These are phyloP conservation scores for Malthinus seriepunctatus DNA, from an alignment of 2,888 invertebrate genomes.

Conservation along the genomic window DNA sequence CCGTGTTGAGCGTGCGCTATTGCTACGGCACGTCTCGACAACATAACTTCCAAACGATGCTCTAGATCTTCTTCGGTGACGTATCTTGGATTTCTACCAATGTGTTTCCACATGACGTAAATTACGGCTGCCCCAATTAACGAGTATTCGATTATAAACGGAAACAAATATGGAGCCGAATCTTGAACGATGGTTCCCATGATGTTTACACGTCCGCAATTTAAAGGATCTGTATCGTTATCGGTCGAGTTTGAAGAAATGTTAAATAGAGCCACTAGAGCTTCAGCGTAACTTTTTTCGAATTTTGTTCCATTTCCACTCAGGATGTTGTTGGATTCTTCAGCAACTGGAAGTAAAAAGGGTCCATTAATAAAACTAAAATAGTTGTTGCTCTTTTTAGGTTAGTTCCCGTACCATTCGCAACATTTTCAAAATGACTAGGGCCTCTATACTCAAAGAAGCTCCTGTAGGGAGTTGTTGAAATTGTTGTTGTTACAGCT, in stretches of 20 bases:
- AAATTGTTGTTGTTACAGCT: constrained; percentile 34
- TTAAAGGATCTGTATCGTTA: constrained; percentile 56
- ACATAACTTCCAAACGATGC: constrained; percentile 85
- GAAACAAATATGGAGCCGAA: constrained; percentile 92
- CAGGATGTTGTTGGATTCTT: constrained; percentile 28
- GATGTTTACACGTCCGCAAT: constrained; percentile 82
- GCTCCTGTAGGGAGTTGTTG: constrained; percentile 40
- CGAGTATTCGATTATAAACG: constrained; percentile 95
- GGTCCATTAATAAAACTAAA: neutral
- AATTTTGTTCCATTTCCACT: constrained; percentile 46
- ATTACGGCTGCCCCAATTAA: constrained; percentile 93
- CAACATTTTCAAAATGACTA: constrained; percentile 48
- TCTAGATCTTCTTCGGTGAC: constrained; percentile 83
- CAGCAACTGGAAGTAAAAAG: constrained; percentile 28
- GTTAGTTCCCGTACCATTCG: constrained; percentile 41
- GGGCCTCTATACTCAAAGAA: constrained; percentile 53
- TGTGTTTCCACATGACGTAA: constrained; percentile 96
- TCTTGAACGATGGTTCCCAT: constrained; percentile 93
- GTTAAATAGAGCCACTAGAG: constrained; percentile 31
- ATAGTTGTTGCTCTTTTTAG: neutral
- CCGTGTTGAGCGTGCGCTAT: constrained; percentile 81
- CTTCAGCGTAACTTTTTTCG: constrained; percentile 48
- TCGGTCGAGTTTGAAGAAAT: constrained; percentile 46
- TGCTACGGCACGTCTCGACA: constrained; percentile 83
- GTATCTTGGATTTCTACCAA: constrained; percentile 81